These are phyloP conservation scores for Sylvietta virens DNA, from an alignment of 2,113 vertebrate genomes.

Conservation along the genomic window DNA sequence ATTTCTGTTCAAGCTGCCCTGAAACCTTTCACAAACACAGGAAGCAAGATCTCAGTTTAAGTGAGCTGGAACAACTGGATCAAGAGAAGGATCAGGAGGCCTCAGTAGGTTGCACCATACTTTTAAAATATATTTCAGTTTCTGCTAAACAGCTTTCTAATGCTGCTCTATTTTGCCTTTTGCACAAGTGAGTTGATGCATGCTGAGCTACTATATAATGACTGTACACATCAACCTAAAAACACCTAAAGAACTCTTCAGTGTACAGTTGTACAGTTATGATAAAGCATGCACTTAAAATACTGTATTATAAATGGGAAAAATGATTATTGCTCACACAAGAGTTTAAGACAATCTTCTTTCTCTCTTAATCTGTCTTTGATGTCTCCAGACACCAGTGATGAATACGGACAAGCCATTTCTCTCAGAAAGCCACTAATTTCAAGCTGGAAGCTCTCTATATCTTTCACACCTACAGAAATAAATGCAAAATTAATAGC, in stretches of 20 bases:
- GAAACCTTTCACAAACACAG: neutral
- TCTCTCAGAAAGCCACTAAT: constrained; percentile 90
- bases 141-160: neutral
- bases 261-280: neutral
- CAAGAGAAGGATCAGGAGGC: neutral
- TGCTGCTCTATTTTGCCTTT: neutral
- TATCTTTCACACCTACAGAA: constrained; percentile 74
- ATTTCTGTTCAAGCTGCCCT: neutral
- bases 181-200: neutral
- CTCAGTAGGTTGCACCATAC: neutral
- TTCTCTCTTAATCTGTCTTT: constrained; percentile 74
- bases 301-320: neutral
- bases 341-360: constrained; percentile 83
- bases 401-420: constrained; percentile 83
- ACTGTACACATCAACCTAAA: neutral
- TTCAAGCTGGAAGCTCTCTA: constrained; percentile 83
- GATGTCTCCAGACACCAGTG: constrained; percentile 78
- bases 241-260: neutral
- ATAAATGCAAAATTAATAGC: neutral
- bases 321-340: constrained; percentile 75
- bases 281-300: neutral
- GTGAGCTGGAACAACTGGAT: neutral
- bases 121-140: neutral
- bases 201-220: neutral
- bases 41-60: neutral